phyloP scores from a whole-genome alignment of 2,797 vertebrate species.

The Okamejei kenojei region DNA sequence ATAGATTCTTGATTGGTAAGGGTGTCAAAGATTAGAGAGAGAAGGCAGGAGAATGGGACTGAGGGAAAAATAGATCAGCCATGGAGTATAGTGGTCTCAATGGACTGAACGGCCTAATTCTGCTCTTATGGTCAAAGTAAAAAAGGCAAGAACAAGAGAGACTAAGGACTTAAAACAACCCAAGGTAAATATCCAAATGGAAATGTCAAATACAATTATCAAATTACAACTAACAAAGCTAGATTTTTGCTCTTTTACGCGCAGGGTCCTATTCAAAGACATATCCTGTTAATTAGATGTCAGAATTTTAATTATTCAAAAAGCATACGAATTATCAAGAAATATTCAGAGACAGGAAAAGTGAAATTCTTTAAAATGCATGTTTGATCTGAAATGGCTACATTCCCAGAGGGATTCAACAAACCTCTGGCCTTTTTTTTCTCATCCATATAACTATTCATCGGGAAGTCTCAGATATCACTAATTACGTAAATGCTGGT shows the following conservation, averaged over 20 bases:
- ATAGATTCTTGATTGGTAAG: too few species aligned
- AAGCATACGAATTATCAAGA: background rate
- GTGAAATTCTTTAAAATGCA: background rate
- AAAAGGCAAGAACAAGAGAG: background rate
- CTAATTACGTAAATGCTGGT: background rate
- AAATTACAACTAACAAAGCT: slow-evolving; percentile 16
- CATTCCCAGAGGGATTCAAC: background rate
- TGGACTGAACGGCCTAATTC: too few species aligned
- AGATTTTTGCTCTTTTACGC: background rate
- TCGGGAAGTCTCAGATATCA: background rate
- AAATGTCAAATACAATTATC: background rate
- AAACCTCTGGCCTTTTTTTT: background rate
- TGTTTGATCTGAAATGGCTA: background rate
- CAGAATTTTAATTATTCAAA: slow-evolving; percentile 13
- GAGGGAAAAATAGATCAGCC: too few species aligned
- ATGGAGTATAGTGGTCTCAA: too few species aligned
- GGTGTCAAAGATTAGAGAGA: too few species aligned
- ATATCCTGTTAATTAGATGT: slow-evolving; percentile 3
- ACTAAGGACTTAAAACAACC: background rate
- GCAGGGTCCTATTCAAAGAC: background rate
- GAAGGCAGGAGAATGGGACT: too few species aligned
- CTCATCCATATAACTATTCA: background rate
- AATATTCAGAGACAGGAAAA: background rate
- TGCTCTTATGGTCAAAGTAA: background rate
- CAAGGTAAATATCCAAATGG: background rate